A percentile compares a stretch with the other conserved stretches of the same genome.
These are phyloP conservation scores for Trematocara caparti DNA, from an alignment of 2,797 vertebrate genomes.

Conservation along the genomic window DNA sequence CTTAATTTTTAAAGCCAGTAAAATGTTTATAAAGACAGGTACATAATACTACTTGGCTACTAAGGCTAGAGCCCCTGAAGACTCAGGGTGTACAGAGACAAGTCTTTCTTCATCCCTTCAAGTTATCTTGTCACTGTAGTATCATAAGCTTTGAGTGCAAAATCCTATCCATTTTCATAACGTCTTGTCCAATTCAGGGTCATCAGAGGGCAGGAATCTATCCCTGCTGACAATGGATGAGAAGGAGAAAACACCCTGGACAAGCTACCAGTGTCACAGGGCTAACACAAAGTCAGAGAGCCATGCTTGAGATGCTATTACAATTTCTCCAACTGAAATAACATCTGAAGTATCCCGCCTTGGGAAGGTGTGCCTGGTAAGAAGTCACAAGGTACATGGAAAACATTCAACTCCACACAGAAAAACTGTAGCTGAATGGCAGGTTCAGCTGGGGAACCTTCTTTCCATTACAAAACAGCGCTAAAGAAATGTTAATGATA, in stretches of 20 bases:
- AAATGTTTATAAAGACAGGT: not conserved
- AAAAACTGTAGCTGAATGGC: not conserved
- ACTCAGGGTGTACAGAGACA: not conserved
- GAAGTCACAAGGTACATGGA: not conserved
- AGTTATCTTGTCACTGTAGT: not conserved
- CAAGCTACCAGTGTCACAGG: not conserved
- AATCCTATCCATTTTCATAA: not conserved
- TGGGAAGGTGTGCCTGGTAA: not conserved
- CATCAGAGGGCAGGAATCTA: accelerated
- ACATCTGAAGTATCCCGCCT: not conserved
- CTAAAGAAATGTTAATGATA: accelerated
- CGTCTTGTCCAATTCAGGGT: not conserved
- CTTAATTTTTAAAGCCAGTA: not conserved
- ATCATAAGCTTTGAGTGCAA: not conserved
- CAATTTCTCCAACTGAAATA: not conserved
- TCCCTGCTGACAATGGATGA: not conserved
- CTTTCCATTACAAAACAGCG: not conserved
- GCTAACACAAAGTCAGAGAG: not conserved
- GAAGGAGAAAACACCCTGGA: not conserved
- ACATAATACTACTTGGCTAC: not conserved
- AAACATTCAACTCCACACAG: not conserved
- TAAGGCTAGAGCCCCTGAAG: not conserved
- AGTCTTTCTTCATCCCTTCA: not conserved
- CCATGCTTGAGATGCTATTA: not conserved
- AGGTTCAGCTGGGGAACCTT: not conserved